These are phyloP conservation scores for Sturnus vulgaris DNA, from an alignment of 2,113 vertebrate genomes.

Conservation along the genomic window DNA sequence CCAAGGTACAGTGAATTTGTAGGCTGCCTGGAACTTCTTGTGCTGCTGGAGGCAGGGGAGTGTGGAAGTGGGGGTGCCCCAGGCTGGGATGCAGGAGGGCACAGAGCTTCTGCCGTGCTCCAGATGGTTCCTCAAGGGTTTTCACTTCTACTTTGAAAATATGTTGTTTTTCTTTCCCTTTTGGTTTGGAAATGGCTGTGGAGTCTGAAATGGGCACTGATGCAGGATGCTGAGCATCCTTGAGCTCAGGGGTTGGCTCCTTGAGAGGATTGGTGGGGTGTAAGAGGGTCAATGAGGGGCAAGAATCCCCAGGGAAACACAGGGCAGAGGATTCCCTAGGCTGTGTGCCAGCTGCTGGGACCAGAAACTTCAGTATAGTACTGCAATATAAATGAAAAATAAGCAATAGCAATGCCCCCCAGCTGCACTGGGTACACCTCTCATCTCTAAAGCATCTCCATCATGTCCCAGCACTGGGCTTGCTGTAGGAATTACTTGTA, in stretches of 20 bases:
- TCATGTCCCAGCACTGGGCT: neutral
- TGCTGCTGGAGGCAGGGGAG: neutral
- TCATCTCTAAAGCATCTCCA: neutral
- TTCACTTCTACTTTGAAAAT: neutral
- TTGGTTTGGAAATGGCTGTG: neutral
- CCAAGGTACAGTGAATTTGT: constrained; percentile 87
- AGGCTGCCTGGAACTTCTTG: constrained; percentile 47
- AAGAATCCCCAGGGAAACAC: neutral
- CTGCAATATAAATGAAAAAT: neutral
- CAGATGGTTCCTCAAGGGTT: neutral
- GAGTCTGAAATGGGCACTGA: neutral
- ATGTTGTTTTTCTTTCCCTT: neutral
- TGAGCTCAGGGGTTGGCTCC: neutral
- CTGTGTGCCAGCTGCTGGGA: neutral
- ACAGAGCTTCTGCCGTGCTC: accelerated
- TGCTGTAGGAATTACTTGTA: neutral
- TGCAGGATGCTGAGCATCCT: neutral
- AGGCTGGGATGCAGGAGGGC: neutral
- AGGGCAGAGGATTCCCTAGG: neutral
- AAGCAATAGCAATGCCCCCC: neutral
- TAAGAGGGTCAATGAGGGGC: neutral
- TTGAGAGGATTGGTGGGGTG: neutral
- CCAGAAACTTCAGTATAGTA: neutral
- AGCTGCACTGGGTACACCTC: neutral
- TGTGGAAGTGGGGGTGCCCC: neutral